phyloP scores from a whole-genome alignment of 2,888 invertebrate species.

The Ganaspis brasiliensis region DNA sequence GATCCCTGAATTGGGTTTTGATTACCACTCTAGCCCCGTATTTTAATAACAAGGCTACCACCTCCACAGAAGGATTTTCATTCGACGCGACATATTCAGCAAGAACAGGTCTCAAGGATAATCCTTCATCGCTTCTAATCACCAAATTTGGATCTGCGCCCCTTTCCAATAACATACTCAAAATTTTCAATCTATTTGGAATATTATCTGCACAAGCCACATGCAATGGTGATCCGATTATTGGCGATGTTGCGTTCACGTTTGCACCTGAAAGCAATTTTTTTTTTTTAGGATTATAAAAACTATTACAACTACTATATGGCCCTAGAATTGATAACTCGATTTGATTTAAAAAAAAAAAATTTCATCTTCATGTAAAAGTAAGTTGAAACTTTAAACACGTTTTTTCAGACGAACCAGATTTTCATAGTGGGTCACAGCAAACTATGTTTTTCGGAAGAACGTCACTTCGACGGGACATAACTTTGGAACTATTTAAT shows the following conservation, averaged over 20 bases:
- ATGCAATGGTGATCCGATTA: conserved; percentile 91
- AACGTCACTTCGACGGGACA: too few relatives aligned
- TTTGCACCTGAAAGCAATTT: conserved; percentile 84
- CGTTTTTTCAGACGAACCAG: too few relatives aligned
- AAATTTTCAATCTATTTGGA: conserved; percentile 85
- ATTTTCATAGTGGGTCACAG: too few relatives aligned
- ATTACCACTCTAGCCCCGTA: conserved; percentile 91
- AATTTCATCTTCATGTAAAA: too few relatives aligned
- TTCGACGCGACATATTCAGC: conserved; percentile 92
- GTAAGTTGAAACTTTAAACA: too few relatives aligned
- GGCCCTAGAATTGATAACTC: too few relatives aligned
- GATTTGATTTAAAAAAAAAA: too few relatives aligned
- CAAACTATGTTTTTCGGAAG: too few relatives aligned
- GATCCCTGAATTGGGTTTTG: conserved; percentile 92
- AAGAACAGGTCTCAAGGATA: conserved; percentile 88
- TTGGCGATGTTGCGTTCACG: conserved; percentile 90
- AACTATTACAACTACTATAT: too few relatives aligned
- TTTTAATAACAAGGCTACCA: conserved; percentile 87
- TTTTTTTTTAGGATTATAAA: too few relatives aligned
- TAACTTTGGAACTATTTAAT: too few relatives aligned
- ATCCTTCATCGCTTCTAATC: conserved; percentile 88
- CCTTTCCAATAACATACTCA: conserved; percentile 85
- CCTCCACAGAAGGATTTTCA: conserved; percentile 85
- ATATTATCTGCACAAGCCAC: conserved; percentile 92
- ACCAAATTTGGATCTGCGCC: conserved; percentile 90